Evolutionary conservation across 1,140 invertebrate species (phyloP).

Genomic region (Mylabris phalerata): DNA sequence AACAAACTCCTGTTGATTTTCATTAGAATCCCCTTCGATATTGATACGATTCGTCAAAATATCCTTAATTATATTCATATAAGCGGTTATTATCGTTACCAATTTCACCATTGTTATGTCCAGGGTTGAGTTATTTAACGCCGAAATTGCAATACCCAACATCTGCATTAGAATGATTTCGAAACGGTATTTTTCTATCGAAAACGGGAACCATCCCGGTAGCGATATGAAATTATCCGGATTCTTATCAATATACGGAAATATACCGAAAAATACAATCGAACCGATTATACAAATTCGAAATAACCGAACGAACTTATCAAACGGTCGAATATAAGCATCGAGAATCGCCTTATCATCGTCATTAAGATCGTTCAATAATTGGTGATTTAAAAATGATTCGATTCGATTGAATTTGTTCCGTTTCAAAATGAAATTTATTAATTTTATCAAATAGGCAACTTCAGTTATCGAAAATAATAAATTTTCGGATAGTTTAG

Average conservation of each 20-base stretch:
- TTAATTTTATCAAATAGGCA: constrained; percentile 4
- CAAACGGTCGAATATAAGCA: not conserved
- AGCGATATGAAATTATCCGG: constrained; percentile 9
- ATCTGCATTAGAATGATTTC: not conserved
- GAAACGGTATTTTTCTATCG: constrained; percentile 6
- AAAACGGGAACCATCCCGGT: constrained; percentile 16
- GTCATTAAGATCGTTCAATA: not conserved
- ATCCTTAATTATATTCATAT: constrained; percentile 4
- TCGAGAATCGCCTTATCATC: not conserved
- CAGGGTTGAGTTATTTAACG: constrained; percentile 5
- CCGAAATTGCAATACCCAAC: constrained; percentile 1
- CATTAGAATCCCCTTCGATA: not conserved
- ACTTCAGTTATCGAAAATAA: constrained; percentile 15
- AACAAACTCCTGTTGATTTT: not conserved
- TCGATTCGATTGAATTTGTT: not conserved
- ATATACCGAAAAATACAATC: constrained; percentile 12
- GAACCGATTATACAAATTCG: not conserved
- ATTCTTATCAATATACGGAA: constrained; percentile 13
- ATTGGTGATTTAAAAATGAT: not conserved
- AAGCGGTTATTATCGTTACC: not conserved
- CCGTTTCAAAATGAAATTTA: not conserved
- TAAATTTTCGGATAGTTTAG: constrained; percentile 8
- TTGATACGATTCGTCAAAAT: not conserved
- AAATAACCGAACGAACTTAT: not conserved
- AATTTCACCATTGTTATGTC: constrained; percentile 5